These are phyloP conservation scores for Matsumurasca onukii DNA, from an alignment of 1,140 invertebrate genomes.

Conservation along the genomic window DNA sequence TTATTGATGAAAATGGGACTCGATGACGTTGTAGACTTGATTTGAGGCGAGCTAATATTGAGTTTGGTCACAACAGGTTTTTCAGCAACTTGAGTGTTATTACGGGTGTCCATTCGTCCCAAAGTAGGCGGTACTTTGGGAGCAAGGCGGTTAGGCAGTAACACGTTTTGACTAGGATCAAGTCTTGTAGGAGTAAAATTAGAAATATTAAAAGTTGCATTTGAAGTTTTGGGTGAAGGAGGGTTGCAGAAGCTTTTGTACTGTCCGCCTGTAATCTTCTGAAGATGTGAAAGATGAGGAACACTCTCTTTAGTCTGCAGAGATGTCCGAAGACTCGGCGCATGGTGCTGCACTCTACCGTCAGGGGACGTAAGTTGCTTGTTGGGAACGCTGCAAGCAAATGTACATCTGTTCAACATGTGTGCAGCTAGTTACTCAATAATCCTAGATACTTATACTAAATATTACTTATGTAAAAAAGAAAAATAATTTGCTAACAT, in stretches of 20 bases:
- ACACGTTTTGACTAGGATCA: conserved; percentile 23
- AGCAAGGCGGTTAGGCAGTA: conserved; percentile 30
- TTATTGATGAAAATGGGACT: too few species aligned
- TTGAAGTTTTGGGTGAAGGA: conserved; percentile 57
- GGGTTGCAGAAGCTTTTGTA: conserved; percentile 81
- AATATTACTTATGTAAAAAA: too few species aligned
- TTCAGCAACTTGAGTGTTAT: conserved; percentile 43
- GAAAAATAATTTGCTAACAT: too few species aligned
- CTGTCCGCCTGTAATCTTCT: conserved; percentile 72
- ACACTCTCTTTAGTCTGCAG: conserved; percentile 54
- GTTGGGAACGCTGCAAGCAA: conserved; percentile 33
- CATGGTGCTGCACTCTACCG: conserved; percentile 25
- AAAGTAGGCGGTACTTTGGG: conserved; percentile 33
- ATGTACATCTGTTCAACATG: conserved; percentile 11
- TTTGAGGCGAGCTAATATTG: conserved; percentile 74
- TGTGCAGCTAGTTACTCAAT: too few species aligned
- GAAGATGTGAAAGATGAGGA: conserved; percentile 50
- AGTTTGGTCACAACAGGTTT: conserved; percentile 62
- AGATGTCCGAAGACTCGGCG: conserved; percentile 38
- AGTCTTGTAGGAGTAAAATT: conserved; percentile 24
- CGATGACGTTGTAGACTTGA: conserved; percentile 71
- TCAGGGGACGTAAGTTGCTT: conserved; percentile 31
- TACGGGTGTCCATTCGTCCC: neutral
- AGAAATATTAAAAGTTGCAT: too few species aligned
- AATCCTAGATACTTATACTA: too few species aligned